Evolutionary conservation across 2,888 invertebrate genomes (phyloP).

Genomic region (Asteroscopus sphinx): DNA sequence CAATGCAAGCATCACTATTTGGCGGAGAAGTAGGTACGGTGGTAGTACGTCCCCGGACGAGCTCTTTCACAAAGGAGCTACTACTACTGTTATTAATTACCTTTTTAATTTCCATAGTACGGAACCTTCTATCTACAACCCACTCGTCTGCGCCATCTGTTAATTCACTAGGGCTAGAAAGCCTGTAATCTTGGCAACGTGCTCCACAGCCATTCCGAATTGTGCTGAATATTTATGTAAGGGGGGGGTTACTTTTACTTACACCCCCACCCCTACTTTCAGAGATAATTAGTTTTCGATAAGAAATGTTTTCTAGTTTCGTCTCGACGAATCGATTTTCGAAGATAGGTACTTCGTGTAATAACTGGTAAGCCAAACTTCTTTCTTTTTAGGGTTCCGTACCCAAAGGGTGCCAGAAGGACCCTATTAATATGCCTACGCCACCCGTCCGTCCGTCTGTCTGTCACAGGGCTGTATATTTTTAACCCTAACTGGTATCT

Average conservation of each 20-base stretch:
- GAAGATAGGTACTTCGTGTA: background rate
- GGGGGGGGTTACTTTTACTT: background rate
- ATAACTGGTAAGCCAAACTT: background rate
- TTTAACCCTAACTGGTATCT: too few species aligned
- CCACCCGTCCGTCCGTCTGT: too few species aligned
- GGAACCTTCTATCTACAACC: slow-evolving; percentile 15
- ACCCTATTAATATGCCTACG: too few species aligned
- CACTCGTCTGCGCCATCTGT: slow-evolving; percentile 7
- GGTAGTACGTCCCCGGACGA: too few species aligned
- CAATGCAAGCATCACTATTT: too few species aligned
- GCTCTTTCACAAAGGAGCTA: too few species aligned
- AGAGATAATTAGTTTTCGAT: slow-evolving; percentile 37
- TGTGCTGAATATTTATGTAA: slow-evolving; percentile 55
- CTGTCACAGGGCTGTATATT: too few species aligned
- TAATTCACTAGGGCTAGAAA: slow-evolving; percentile 20
- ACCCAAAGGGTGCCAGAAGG: too few species aligned
- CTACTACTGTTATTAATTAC: too few species aligned
- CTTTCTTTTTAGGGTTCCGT: too few species aligned
- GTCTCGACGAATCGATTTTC: slow-evolving; percentile 19
- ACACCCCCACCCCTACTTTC: background rate
- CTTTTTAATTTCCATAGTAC: background rate
- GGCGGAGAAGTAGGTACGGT: too few species aligned
- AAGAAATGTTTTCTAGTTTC: slow-evolving; percentile 22
- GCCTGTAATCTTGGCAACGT: slow-evolving; percentile 48
- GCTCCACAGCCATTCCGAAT: slow-evolving; percentile 25